Evolutionary conservation across 2,797 vertebrate genomes (phyloP), one percentile per base, ranked within the genome.

Genomic region (Neoniphon sammara): DNA sequence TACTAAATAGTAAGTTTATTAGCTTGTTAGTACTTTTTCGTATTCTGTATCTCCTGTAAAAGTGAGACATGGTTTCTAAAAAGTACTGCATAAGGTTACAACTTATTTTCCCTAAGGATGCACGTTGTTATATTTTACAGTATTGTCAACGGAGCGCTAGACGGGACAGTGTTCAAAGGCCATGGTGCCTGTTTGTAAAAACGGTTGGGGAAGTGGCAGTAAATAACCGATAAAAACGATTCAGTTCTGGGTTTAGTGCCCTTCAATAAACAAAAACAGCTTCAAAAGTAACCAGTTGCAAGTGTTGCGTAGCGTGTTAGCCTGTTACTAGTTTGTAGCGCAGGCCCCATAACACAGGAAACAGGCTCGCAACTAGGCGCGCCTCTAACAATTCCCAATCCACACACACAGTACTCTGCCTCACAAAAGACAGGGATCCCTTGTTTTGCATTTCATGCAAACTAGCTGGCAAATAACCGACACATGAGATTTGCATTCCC

Each of bases 301-400:
- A 74, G 23, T 42, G 20, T 25, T 4, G 50, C 34, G 69, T 18
- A 59, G 70, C 50, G 25, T 63, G 74, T 66, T 39, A 55, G 70
- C 50, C 30, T 63, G 74, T 66, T 39, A 55, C 27, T 14, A n/a
- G 60, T 86, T 77, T 73, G 87, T 64, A 74, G 82, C 76, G 70
- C 66, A 90, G 93, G 93, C 91, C 93, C 87, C 85, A 61, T 12
- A 80, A 86, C 87, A 87, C 92, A 93, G 93, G 93, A 94, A 94
- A 90, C 93, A 73, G 73, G 72, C 77, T 83, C 77, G 55, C 39
- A 82, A 87, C 91, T 84, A 94, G 93, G 93, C 93, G 93, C 94
- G 94, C 92, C 94, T 92, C 82, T 75, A 70, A 88, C 91, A 80
- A 91, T 87, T 93, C 92, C 92, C 91, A 83, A 72, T 81, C 75